These are phyloP conservation scores for Chrysomela aeneicollis DNA, from an alignment of 2,888 invertebrate genomes.

Conservation along the genomic window DNA sequence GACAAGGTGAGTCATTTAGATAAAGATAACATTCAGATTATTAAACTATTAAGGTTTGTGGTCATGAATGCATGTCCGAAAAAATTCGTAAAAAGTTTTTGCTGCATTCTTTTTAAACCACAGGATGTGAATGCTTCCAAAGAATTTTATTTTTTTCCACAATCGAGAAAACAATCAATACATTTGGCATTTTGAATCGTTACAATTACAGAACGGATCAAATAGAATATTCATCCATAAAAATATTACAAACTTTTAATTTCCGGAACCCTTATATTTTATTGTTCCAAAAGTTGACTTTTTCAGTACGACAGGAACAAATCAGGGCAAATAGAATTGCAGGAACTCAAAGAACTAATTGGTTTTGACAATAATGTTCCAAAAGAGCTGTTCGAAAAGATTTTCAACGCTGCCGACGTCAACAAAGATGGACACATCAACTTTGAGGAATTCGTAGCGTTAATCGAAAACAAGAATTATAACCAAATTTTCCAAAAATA, in stretches of 20 bases:
- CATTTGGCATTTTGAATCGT: too few relatives aligned
- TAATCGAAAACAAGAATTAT: conserved; percentile 69
- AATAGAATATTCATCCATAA: too few relatives aligned
- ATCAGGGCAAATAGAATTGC: conserved; percentile 74
- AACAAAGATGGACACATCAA: conserved; percentile 73
- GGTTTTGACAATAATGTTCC: conserved; percentile 54
- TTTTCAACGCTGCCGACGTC: conserved; percentile 70
- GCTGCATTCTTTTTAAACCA: too few relatives aligned
- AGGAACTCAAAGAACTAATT: conserved; percentile 71
- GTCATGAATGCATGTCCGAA: too few relatives aligned
- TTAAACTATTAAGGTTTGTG: neutral
- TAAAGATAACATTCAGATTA: neutral
- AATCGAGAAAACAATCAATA: too few relatives aligned
- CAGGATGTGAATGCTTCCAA: too few relatives aligned
- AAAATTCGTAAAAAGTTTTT: too few relatives aligned
- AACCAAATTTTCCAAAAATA: conserved; percentile 71
- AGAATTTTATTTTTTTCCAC: too few relatives aligned
- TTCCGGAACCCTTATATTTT: too few relatives aligned
- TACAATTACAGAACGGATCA: too few relatives aligned
- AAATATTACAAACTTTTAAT: too few relatives aligned
- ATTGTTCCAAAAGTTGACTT: too few relatives aligned
- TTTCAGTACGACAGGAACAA: conserved; percentile 74
- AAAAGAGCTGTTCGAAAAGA: conserved; percentile 66
- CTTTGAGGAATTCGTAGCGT: conserved; percentile 74
- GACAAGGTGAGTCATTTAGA: conserved; percentile 28